A percentile compares a stretch with the other conserved stretches of the same genome.
phyloP scores from a whole-genome alignment of 2,888 invertebrate genomes.

The Acleris sparsana region DNA sequence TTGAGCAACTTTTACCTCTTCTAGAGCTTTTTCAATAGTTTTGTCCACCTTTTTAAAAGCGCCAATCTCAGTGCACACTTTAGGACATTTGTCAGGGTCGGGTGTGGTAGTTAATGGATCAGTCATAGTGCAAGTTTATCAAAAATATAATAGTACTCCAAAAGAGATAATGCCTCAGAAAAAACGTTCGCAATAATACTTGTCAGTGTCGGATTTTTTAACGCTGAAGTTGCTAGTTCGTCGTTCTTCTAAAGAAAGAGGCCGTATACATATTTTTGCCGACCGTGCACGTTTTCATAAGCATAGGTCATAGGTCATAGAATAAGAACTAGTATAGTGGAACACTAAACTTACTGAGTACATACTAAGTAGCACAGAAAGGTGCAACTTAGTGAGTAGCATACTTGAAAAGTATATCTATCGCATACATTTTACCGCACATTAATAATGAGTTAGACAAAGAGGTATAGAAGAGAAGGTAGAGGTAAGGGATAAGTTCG shows the following conservation, averaged over 20 bases:
- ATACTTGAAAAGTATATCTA: too few species aligned
- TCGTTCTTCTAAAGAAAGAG: too few species aligned
- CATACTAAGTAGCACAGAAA: conserved; percentile 30
- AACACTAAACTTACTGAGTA: too few species aligned
- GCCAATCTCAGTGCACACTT: conserved; percentile 64
- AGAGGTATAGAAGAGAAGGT: too few species aligned
- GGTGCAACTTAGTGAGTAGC: too few species aligned
- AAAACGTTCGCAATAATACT: conserved; percentile 16
- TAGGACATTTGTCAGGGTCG: conserved; percentile 64
- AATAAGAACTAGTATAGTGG: conserved; percentile 39
- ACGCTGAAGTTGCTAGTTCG: too few species aligned
- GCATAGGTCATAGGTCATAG: conserved; percentile 43
- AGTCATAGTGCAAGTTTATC: conserved; percentile 37
- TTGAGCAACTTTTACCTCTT: conserved; percentile 43
- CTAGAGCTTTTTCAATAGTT: conserved; percentile 49
- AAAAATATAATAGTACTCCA: not conserved
- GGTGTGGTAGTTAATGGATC: conserved; percentile 53
- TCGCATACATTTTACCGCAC: too few species aligned
- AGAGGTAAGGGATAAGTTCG: too few species aligned
- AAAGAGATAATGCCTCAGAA: not conserved
- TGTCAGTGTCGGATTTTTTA: too few species aligned
- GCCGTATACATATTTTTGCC: too few species aligned
- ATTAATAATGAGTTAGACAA: too few species aligned
- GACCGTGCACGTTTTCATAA: too few species aligned
- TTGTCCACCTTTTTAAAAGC: conserved; percentile 67